Evolutionary conservation across 1,140 invertebrate genomes (phyloP).

Genomic region (Drosophila grimshawi): DNA sequence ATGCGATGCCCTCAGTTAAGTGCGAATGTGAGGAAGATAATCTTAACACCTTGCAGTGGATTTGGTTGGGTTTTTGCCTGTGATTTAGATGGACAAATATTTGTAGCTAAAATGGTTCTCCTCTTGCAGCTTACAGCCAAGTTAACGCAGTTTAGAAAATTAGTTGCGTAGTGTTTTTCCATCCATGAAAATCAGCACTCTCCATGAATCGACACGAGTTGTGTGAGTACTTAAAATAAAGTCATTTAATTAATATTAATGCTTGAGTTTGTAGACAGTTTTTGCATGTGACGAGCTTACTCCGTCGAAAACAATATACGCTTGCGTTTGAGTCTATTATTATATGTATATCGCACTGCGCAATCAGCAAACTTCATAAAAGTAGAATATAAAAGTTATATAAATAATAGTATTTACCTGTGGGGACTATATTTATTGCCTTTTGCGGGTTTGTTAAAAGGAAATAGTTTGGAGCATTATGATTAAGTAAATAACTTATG

Average conservation of each 20-base stretch:
- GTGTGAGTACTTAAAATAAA: constrained; percentile 23
- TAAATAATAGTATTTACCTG: background rate
- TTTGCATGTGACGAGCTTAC: constrained; percentile 18
- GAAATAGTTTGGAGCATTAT: too few relatives aligned
- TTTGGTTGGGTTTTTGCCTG: background rate
- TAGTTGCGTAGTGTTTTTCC: constrained; percentile 19
- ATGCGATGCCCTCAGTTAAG: background rate
- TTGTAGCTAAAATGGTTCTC: constrained; percentile 28
- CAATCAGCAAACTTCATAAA: constrained; percentile 17
- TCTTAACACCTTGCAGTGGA: background rate
- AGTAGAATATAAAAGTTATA: background rate
- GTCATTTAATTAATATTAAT: background rate
- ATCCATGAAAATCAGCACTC: constrained; percentile 14
- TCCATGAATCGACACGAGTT: constrained; percentile 30
- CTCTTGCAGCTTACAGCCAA: constrained; percentile 35
- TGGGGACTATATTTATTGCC: background rate
- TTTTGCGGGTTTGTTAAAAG: constrained; percentile 2
- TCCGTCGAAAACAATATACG: background rate
- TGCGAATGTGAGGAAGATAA: background rate
- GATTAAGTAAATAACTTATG: background rate
- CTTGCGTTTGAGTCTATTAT: background rate
- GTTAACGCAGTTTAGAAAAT: constrained; percentile 10
- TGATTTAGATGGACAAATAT: background rate
- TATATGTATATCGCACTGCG: constrained; percentile 6
- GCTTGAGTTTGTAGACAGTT: constrained; percentile 8